Evolutionary conservation across 2,888 invertebrate species (phyloP), one percentile per base, ranked within the genome.

Genomic region (Saturnia pavonia): DNA sequence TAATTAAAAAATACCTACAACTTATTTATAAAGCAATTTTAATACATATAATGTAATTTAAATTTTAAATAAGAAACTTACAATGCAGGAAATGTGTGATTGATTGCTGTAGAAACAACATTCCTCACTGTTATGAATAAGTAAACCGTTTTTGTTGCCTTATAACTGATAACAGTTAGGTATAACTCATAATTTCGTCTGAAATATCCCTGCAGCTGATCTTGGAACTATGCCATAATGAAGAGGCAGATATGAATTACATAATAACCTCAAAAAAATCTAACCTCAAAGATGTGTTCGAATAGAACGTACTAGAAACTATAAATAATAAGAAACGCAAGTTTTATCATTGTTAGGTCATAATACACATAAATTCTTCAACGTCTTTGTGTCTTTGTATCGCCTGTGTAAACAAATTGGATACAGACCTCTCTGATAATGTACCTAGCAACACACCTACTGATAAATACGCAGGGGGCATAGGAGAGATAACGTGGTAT

Each of bases 401-500:
- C 71, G 70, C 42, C 42, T 72, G 74, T 74, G 78, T 77, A 82
- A 81, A 81, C 78, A 83, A 73, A 77, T 65, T 65, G 75, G 69
- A 19, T 67, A 71, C 72, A 71, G 71, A 70, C 69, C 70, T 43
- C 40, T 16, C 75, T 70, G 84, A 83, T 85, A 80, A 76, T 74
- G 74, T 77, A 77, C 80, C 72, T 84, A 79, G 84, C 85, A 85
- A 85, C 84, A 81, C 80, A 76, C 65, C 65, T 78, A 82, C 82
- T 74, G 85, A 85, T 87, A 83, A 80, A 73, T 81, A 77, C 75
- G 78, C 78, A 73, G 84, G 85, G 83, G 85, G 84, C 82, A 80
- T 69, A 72, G 43, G n/a, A 70, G 19, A 65, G 83, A 85, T 84
- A 85, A 78, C 74, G 72, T 68, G 71, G 75, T 54, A 12, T 78